Percentiles rank a stretch among this genome's conserved stretches.
phyloP scores from a whole-genome alignment of 2,113 vertebrate species.

The Phaethon lepturus region DNA sequence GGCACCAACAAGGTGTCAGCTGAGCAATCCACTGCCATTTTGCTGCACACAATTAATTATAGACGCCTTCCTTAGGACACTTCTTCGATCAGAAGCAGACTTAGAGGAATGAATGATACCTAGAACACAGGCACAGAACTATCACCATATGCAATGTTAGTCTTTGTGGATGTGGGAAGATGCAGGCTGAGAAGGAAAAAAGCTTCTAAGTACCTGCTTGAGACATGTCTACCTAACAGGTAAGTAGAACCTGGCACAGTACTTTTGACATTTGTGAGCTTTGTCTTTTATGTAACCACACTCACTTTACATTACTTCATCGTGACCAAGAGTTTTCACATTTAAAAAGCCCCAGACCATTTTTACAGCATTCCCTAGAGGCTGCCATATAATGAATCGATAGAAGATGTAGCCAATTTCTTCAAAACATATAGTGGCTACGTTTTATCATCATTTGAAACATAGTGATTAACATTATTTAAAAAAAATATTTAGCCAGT shows the following conservation, averaged over 20 bases:
- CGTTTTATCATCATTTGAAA: not conserved
- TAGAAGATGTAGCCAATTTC: not conserved
- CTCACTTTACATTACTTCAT: not conserved
- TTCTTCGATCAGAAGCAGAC: too few species aligned
- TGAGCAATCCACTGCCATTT: not conserved
- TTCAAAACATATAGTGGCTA: not conserved
- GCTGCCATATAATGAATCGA: not conserved
- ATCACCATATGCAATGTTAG: not conserved
- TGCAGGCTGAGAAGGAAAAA: not conserved
- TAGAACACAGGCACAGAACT: not conserved
- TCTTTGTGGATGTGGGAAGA: not conserved
- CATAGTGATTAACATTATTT: not conserved
- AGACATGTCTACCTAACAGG: not conserved
- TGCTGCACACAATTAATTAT: not conserved
- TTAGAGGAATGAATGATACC: not conserved
- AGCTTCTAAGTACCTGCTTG: not conserved
- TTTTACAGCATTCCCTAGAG: not conserved
- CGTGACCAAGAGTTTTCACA: not conserved
- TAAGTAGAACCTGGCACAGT: not conserved
- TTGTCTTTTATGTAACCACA: not conserved
- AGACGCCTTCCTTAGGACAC: not conserved
- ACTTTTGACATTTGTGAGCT: not conserved
- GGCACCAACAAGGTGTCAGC: not conserved
- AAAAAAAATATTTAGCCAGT: too few species aligned
- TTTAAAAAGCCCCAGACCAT: not conserved